Evolutionary conservation across 2,888 invertebrate species (phyloP), one percentile per base, ranked within the genome.

Genomic region (Calameuta idolon): DNA sequence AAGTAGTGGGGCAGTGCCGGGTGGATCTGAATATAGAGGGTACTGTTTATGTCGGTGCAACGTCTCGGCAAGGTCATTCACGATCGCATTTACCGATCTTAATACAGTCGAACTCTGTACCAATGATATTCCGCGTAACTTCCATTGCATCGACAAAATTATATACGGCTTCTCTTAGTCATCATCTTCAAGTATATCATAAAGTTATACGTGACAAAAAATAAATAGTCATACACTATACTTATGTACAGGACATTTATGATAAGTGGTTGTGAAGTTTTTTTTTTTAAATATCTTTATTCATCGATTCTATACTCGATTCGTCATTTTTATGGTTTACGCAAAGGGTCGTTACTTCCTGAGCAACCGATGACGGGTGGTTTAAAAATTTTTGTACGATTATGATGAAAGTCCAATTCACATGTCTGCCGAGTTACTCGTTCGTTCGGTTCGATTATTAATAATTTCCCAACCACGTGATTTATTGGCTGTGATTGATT

Each of bases 1-100:
- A 33, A 5, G 71, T 15, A 55, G 55, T 55, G 55, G 55, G 55
- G 55, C 55, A 55, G 9, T 23, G 55, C 23, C 55, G 55, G 55
- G 55, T 23, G 55, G 23, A 55, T 23, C 55, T 23, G 23, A 23
- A 34, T 31, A n/a, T 15, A 30, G 71, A 34, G 71, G 71, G 33
- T 9, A 79, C 83, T 85, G 85, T 86, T 87, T 86, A 86, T 84
- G 85, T 81, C 86, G 83, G 87, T 87, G 86, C 87, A 87, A 87
- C 84, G 87, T 83, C 87, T 87, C 83, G 77, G 84, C 87, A 87
- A 87, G 87, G 87, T 85, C 86, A 85, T 76, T 71, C 69, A 69
- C 69, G 75, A 71, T 37, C 74, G 23, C 74, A 74, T 74, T 33
- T 74, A 74, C 35, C 11, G 23, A 34, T 31, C 71, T 34, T 34